Base-by-base conservation (phyloP, 2,113 vertebrate genomes). In the Vidua chalybeata region DNA sequence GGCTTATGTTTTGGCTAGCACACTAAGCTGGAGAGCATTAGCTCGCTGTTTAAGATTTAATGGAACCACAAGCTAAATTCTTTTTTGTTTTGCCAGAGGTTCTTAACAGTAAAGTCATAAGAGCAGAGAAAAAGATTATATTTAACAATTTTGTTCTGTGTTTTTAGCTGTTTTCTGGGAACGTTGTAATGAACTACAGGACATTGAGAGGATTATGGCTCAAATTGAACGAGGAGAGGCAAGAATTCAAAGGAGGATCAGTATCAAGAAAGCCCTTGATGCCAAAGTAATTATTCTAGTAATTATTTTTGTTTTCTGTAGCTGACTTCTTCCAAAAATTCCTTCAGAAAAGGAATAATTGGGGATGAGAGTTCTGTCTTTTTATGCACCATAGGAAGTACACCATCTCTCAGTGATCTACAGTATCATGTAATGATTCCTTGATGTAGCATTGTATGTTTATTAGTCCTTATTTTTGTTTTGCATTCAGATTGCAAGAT, bases 121-220 rank as follows among this genome's bases (percentile, higher is more conserved):
- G 19, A 84, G n/a, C 27, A 79, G 77, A 77, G 45, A 18, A 82
- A 63, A 52, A 93, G 6, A n/a, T 20, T 6, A 20, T 28, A 62
- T 55, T 62, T 6, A 62, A 16, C 26, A 48, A 15, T 23, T 48
- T 22, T 76, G n/a, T 55, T 83, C 55, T 88, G 94, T 27, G n/a
- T 94, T 98, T 98, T 85, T 93, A 99, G 98, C 98, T 63, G 98
- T 99, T 67, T 99, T 99, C 97, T 99, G 98, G 99, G 99, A 99
- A 84, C 98, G 98, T 63, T 99, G 99, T 92, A 99, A 98, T 96
- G 98, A 99, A 82, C 98, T 99, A 8, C 99, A 99, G 92, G 99
- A 99, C 85, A 98, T 99, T 93, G 99, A 99, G 96, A 98, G 98
- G 97, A 99, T 99, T 64, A 99, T 99, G 99, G 98, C 98, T 84